phyloP scores from a whole-genome alignment of 2,113 vertebrate species.

The Colius striatus region DNA sequence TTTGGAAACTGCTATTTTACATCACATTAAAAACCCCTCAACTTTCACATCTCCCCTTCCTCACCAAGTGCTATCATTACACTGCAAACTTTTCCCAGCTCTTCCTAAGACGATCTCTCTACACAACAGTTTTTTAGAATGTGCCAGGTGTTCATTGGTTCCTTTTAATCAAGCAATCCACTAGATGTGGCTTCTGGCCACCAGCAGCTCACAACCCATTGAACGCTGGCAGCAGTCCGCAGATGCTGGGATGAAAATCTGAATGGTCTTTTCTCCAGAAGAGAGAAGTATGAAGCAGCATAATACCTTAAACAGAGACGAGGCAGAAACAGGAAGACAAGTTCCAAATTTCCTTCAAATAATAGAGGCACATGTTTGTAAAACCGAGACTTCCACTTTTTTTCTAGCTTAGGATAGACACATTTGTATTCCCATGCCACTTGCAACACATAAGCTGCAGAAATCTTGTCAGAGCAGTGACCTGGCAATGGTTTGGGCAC shows the following conservation, averaged over 20 bases:
- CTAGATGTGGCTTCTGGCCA: neutral
- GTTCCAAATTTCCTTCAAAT: neutral
- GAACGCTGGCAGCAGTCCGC: neutral
- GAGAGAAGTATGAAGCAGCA: neutral
- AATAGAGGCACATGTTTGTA: neutral
- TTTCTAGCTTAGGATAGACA: neutral
- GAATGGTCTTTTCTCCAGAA: neutral
- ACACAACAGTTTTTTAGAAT: neutral
- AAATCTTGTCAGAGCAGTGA: neutral
- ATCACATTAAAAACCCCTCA: neutral
- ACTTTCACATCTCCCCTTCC: neutral
- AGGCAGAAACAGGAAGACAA: neutral
- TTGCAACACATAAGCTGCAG: neutral
- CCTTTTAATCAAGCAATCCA: neutral
- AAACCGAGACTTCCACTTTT: neutral
- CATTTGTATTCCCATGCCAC: neutral
- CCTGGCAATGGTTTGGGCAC: neutral
- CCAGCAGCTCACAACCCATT: neutral
- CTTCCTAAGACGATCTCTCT: neutral
- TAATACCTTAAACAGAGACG: neutral
- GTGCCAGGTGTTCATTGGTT: neutral
- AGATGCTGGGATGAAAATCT: neutral
- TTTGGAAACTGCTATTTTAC: neutral
- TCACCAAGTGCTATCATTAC: rapidly evolving
- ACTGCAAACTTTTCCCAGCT: neutral